phyloP scores from a whole-genome alignment of 1,140 invertebrate genomes.

The Pseudoatta argentina region DNA sequence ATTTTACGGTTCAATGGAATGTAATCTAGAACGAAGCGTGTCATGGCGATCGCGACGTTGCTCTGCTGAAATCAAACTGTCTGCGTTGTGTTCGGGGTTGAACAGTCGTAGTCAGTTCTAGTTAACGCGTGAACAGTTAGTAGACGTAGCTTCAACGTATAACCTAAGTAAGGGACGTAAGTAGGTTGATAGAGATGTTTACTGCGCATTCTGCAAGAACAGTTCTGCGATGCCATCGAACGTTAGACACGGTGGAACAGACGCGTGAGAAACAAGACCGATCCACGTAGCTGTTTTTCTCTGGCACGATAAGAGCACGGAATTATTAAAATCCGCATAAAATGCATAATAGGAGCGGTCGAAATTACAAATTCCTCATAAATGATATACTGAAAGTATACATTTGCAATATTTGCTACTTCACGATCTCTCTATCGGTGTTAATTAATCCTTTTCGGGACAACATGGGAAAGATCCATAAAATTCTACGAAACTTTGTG shows the following conservation, averaged over 20 bases:
- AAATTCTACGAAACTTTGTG: slow-evolving; percentile 27
- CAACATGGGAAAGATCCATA: neutral
- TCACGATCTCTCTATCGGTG: neutral
- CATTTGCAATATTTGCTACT: slow-evolving; percentile 4
- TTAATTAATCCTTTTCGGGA: slow-evolving; percentile 20
- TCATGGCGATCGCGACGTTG: slow-evolving; percentile 18
- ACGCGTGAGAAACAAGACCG: slow-evolving; percentile 24
- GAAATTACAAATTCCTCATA: slow-evolving; percentile 35
- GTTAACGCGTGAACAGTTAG: slow-evolving; percentile 27
- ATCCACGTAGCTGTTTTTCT: neutral
- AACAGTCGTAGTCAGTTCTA: neutral
- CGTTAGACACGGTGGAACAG: neutral
- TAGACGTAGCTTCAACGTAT: neutral
- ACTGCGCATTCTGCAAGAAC: slow-evolving; percentile 9
- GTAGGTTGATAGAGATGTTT: slow-evolving; percentile 40
- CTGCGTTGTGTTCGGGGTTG: neutral
- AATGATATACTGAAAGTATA: slow-evolving; percentile 7
- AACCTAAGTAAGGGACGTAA: slow-evolving; percentile 29
- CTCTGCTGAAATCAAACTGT: slow-evolving; percentile 48
- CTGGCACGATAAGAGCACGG: neutral
- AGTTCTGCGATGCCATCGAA: neutral
- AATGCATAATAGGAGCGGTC: slow-evolving; percentile 33
- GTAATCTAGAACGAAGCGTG: slow-evolving; percentile 45
- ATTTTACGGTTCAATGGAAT: slow-evolving; percentile 73
- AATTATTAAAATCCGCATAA: slow-evolving; percentile 30